These are phyloP conservation scores for Dicrostonyx torquatus DNA, from an alignment of 2,797 vertebrate genomes.

Conservation along the genomic window DNA sequence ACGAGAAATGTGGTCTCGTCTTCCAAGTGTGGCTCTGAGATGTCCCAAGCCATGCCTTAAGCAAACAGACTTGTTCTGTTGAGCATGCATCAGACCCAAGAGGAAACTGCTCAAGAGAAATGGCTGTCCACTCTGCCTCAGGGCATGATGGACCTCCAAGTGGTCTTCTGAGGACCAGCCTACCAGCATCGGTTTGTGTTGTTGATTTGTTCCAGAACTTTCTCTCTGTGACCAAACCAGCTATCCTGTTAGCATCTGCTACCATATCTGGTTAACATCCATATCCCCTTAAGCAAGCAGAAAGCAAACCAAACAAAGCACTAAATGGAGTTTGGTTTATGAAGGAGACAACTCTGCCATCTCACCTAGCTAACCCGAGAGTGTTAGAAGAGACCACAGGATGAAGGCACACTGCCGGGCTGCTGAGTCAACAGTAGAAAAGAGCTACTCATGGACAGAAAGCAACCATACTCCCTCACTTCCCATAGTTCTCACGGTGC, in stretches of 20 bases:
- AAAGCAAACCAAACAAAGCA: slow-evolving; percentile 69
- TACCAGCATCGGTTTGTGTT: background rate
- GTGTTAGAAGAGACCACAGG: slow-evolving; percentile 57
- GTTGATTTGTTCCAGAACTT: slow-evolving; percentile 16
- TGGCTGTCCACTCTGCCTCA: background rate
- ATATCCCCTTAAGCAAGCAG: slow-evolving; percentile 59
- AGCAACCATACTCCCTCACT: slow-evolving; percentile 42
- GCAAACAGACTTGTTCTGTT: background rate
- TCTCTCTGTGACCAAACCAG: background rate
- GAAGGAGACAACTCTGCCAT: slow-evolving; percentile 1
- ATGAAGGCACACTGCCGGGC: slow-evolving; percentile 53
- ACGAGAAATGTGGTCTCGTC: background rate
- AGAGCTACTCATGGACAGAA: slow-evolving; percentile 55
- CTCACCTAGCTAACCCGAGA: slow-evolving; percentile 71
- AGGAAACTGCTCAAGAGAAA: background rate
- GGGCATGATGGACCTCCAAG: background rate
- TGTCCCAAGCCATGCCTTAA: background rate
- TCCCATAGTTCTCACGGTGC: background rate
- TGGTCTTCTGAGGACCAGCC: background rate
- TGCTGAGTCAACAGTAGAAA: slow-evolving; percentile 73
- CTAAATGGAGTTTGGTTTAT: slow-evolving; percentile 43
- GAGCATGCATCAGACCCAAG: background rate
- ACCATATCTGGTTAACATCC: slow-evolving; percentile 54
- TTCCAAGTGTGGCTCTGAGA: background rate
- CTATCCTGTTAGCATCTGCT: slow-evolving; percentile 45